Evolutionary conservation across 2,797 vertebrate species (phyloP).

Genomic region (Notolepis coatsorum): DNA sequence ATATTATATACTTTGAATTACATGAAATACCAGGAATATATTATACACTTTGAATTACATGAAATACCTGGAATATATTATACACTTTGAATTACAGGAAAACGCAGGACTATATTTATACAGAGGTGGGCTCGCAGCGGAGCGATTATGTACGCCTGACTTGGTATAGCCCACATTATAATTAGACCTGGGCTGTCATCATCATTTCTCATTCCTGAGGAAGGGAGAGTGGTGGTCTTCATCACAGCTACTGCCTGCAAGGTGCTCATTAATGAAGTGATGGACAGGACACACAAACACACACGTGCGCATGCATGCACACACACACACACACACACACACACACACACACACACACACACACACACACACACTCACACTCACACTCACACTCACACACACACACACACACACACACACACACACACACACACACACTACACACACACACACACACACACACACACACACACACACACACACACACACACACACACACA

Average conservation of each 20-base stretch:
- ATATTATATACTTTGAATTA: slow-evolving; percentile 8
- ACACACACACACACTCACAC: neutral
- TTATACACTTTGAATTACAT: slow-evolving; percentile 16
- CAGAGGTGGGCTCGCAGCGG: slow-evolving; percentile 35
- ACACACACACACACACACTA: no score
- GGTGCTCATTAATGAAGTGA: slow-evolving; percentile 67
- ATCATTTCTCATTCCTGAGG: slow-evolving; percentile 61
- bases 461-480: no score
- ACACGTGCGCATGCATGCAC: neutral
- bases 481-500: no score
- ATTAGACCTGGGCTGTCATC: slow-evolving; percentile 65
- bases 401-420: neutral
- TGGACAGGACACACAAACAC: slow-evolving; percentile 30
- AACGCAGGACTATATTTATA: slow-evolving; percentile 25
- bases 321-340: slow-evolving; percentile 11
- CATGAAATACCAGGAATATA: slow-evolving; percentile 23
- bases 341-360: slow-evolving; percentile 15
- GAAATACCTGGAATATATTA: slow-evolving; percentile 21
- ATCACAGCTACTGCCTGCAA: slow-evolving; percentile 69
- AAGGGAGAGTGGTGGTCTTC: slow-evolving; percentile 64
- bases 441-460: no score
- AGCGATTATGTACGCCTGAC: slow-evolving; percentile 41
- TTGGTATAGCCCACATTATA: slow-evolving; percentile 61
- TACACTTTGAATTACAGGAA: slow-evolving; percentile 20
- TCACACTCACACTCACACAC: no score